A percentile compares a stretch with the other conserved stretches of the same genome.
Evolutionary conservation across 2,888 invertebrate species (phyloP).

Genomic region (Spodoptera littoralis): DNA sequence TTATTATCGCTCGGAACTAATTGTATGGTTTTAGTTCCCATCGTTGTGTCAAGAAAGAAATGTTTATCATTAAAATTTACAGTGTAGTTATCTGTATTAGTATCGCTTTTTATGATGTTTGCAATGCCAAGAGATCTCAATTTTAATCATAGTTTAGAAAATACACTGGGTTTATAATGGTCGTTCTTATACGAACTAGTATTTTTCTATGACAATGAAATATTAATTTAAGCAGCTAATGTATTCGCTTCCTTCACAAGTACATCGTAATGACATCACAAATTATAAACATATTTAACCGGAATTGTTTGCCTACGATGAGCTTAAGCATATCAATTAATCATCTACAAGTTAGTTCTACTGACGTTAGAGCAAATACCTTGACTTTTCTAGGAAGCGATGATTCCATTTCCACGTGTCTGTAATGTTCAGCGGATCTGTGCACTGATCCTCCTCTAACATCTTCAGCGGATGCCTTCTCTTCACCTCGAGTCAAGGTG

Average conservation of each 20-base stretch:
- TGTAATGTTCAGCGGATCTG: slow-evolving; percentile 88
- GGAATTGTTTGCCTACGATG: slow-evolving; percentile 7
- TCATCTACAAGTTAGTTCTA: slow-evolving; percentile 14
- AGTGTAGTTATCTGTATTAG: slow-evolving; percentile 15
- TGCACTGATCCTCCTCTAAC: slow-evolving; percentile 90
- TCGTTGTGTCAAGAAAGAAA: slow-evolving; percentile 28
- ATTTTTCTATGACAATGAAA: too few relatives aligned
- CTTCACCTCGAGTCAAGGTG: slow-evolving; percentile 95
- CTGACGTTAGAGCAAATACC: slow-evolving; percentile 84
- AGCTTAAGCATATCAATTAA: slow-evolving; percentile 4
- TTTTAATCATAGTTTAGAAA: slow-evolving; percentile 2
- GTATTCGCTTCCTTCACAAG: slow-evolving; percentile 15
- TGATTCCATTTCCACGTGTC: slow-evolving; percentile 87
- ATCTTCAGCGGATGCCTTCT: slow-evolving; percentile 92
- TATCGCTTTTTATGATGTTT: slow-evolving; percentile 5
- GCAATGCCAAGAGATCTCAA: not conserved
- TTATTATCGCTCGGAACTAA: slow-evolving; percentile 46
- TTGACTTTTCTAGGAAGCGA: slow-evolving; percentile 92
- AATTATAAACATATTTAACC: slow-evolving; percentile 15
- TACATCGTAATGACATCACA: slow-evolving; percentile 13
- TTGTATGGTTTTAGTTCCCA: slow-evolving; percentile 42
- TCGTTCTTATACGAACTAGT: too few relatives aligned
- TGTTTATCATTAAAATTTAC: slow-evolving; percentile 21
- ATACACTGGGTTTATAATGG: not conserved
- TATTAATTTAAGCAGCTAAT: slow-evolving; percentile 1